Evolutionary conservation across 2,113 vertebrate genomes (phyloP).

Genomic region (Mormyrus lacerda): DNA sequence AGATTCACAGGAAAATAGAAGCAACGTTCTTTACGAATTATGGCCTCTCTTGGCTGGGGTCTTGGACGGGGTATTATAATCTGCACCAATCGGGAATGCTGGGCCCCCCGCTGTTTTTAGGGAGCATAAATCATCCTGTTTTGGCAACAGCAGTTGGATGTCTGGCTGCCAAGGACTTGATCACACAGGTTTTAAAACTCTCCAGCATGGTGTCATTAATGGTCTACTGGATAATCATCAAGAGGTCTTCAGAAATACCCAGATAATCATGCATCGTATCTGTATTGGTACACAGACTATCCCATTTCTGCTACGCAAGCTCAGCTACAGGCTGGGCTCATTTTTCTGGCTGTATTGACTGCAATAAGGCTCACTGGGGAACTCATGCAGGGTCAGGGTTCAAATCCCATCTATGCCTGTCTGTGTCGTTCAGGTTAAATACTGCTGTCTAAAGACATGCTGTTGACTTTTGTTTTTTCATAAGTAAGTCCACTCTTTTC

Average conservation of each 20-base stretch:
- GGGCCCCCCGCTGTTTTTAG: background rate
- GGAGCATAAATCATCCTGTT: background rate
- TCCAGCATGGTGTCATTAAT: slow-evolving; percentile 4
- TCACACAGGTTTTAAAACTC: background rate
- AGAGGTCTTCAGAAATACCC: background rate
- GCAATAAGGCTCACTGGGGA: background rate
- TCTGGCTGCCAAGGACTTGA: background rate
- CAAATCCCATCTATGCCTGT: background rate
- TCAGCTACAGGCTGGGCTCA: background rate
- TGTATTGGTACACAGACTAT: background rate
- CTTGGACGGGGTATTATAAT: background rate
- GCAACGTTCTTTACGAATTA: background rate
- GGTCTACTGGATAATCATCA: background rate
- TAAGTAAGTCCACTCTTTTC: no score
- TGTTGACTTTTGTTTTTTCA: background rate
- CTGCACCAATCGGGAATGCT: background rate
- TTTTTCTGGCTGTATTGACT: background rate
- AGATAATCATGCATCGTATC: background rate
- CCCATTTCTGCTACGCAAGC: background rate
- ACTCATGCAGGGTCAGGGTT: background rate
- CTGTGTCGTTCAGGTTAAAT: background rate
- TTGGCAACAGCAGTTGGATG: background rate
- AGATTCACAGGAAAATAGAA: background rate
- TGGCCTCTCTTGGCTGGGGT: background rate
- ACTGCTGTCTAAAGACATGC: background rate